Evolutionary conservation across 2,113 vertebrate species (phyloP), one percentile per base, ranked within the genome.

Genomic region (Chaetorhynchus papuensis): DNA sequence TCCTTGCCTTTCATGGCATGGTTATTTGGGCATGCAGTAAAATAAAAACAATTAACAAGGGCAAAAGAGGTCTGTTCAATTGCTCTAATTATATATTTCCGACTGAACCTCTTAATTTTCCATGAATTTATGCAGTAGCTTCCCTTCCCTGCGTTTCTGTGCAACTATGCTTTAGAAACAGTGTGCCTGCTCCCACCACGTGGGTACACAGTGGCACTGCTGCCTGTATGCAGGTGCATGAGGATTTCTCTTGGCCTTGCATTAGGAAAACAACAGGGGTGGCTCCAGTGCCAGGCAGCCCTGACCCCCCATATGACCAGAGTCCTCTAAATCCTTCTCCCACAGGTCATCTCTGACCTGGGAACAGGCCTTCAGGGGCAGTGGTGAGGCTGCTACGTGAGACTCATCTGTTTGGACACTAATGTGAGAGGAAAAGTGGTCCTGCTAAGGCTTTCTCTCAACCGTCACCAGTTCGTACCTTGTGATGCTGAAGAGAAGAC

Each of bases 311-410:
- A n/a, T 0, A 24, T 65, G 33, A 47, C 4, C 7, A 7, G 42
- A 83, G 27, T 21, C 15, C 15, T 61, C 52, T 66, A 53, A 80
- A 68, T 81, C 57, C 35, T 71, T 20, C 11, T 61, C 16, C 28
- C 10, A 13, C 1, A 13, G 54, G 24, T 81, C 15, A 30, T 28
- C 39, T 76, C 28, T 68, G 53, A 54, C 28, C 26, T 59, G 53
- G 28, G 26, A 49, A 37, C 57, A 50, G 42, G 16, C 1, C 1
- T 23, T 83, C 21, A 6, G 45, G 30, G 8, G 22, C 26, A 61
- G 18, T 1, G 2, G 28, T 2, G 5, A 50, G 41, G 17, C 50
- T 65, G 6, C 28, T n/a, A 10, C 0, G 0, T 42, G 65, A 78
- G 31, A 22, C 28, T 80, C 6, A 2, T 76, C 52, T 56, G 6